Evolutionary conservation across 2,888 invertebrate genomes (phyloP), one percentile per base, ranked within the genome.

Genomic region (Camponotus fellah): DNA sequence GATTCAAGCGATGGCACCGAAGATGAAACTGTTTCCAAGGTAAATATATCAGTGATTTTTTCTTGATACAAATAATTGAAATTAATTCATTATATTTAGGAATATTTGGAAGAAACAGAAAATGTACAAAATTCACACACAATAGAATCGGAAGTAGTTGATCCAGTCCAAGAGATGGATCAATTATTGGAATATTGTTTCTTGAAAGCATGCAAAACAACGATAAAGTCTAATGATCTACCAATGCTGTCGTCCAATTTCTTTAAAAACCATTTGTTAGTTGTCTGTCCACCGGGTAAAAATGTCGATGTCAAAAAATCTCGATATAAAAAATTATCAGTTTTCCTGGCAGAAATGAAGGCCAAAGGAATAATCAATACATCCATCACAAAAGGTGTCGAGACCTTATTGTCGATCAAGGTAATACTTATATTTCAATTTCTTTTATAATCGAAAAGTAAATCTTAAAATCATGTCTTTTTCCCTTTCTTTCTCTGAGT

Each of bases 281-380:
- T 96, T 81, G 96, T 96, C 69, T 97, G 98, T 92, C 98, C 98
- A 0, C 93, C 96, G n/a, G 96, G 96, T 3, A 95, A 96, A 69
- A 95, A 95, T 21, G 94, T 99, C 56, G 98, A 99, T 93, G 96
- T 99, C 0, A 99, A 99, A 94, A 98, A 98, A 94, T 97, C 98
- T 0, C 97, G 97, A 14, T 98, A 97, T 93, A 99, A 99, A 95
- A 99, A 99, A 95, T 95, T 99, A 79, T 97, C 98, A 17, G 97
- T 97, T 85, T 99, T 99, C 93, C 95, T 99, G 43, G 97, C 96
- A 84, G 96, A 96, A 86, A 98, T 98, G 97, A 93, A 92, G 83
- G 85, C 87, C 10, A 92, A 92, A 85, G 94, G 93, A 40, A 84
- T 95, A 69, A 92, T 95, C 8, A 92, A 92, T 49, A 95, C 95